Base-by-base conservation (phyloP, 2,113 vertebrate species). In the Tyrannus savana region DNA sequence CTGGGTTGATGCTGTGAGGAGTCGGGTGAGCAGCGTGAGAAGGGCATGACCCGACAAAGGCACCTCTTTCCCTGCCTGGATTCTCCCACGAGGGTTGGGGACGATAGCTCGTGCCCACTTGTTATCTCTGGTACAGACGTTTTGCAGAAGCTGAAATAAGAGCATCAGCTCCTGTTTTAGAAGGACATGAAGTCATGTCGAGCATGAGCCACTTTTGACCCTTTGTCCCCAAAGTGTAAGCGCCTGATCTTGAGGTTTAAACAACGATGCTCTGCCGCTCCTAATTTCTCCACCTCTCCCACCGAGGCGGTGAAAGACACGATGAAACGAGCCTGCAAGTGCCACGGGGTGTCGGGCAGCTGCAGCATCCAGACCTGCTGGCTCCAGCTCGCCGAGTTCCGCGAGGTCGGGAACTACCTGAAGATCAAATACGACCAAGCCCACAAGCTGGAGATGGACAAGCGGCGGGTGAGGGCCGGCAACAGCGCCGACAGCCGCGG, bases 331-430 rank as follows among this genome's bases (percentile, higher is more conserved):
- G 97, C 98, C 31, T 99, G 99, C 86, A 99, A 99, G 93, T 99
- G 99, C 60, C 99, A 99, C 2, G 99, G 99, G 8, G 99, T 99
- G 82, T 99, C 99, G 0, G 99, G 99, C 77, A 99, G 99, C 97
- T 99, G 99, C 97, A 99, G 98, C 96, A 97, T 99, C 89, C 99
- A 99, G 95, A 99, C 99, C 1, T 99, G 99, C 89, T 99, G 99
- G 99, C 98, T 99, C 96, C 99, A 99, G 95, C 98, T 99, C 5
- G 98, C 99, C 2, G 99, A 99, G 37, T 99, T 99, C 86, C 97
- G 99, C 1, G 99, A 99, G 53, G 97, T 99, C 10, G 99, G 99
- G 6, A 98, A 98, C 96, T 99, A 99, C 91, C 97, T 99, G 87
- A 99, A 99, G 95, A 94, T 98, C 50, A 99, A 99, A 85, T 98